A percentile compares a stretch with the other conserved stretches of the same genome.
phyloP scores from a whole-genome alignment of 2,888 invertebrate species.

The Drosophila histrio region DNA sequence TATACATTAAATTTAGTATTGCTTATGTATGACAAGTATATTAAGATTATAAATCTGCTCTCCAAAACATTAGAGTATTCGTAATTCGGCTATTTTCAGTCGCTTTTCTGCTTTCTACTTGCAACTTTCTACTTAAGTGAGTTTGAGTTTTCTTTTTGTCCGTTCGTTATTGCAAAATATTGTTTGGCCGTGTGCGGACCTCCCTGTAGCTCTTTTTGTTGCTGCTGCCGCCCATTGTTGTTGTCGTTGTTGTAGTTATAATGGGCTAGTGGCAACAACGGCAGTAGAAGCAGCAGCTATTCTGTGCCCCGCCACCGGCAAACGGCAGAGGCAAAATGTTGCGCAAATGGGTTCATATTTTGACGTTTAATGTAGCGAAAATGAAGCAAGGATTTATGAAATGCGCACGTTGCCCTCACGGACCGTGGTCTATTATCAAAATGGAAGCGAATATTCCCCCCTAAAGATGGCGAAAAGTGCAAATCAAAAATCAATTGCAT shows the following conservation, averaged over 20 bases:
- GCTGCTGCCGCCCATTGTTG: slow-evolving; percentile 18
- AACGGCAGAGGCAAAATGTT: slow-evolving; percentile 67
- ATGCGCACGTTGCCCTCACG: slow-evolving; percentile 69
- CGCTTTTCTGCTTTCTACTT: neutral
- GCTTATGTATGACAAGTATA: no score
- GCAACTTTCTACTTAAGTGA: slow-evolving; percentile 6
- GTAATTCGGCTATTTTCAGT: slow-evolving; percentile 10
- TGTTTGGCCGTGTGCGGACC: slow-evolving; percentile 57
- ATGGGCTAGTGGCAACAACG: slow-evolving; percentile 48
- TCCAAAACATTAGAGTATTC: slow-evolving; percentile 12
- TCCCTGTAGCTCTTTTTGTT: slow-evolving; percentile 38
- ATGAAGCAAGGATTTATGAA: slow-evolving; percentile 82
- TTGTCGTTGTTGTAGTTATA: slow-evolving; percentile 42
- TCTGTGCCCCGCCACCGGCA: slow-evolving; percentile 5
- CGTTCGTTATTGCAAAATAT: slow-evolving; percentile 68
- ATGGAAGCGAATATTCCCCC: slow-evolving; percentile 18
- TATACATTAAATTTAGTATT: no score
- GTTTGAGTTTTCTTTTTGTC: slow-evolving; percentile 58
- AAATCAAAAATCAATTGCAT: slow-evolving; percentile 80
- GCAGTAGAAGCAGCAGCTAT: slow-evolving; percentile 36
- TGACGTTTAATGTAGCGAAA: slow-evolving; percentile 83
- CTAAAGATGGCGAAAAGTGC: slow-evolving; percentile 40
- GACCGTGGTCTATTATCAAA: slow-evolving; percentile 34
- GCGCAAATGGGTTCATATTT: slow-evolving; percentile 83
- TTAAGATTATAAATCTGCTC: neutral